phyloP scores from a whole-genome alignment of 2,888 invertebrate genomes.

The Serrognathus titanus region DNA sequence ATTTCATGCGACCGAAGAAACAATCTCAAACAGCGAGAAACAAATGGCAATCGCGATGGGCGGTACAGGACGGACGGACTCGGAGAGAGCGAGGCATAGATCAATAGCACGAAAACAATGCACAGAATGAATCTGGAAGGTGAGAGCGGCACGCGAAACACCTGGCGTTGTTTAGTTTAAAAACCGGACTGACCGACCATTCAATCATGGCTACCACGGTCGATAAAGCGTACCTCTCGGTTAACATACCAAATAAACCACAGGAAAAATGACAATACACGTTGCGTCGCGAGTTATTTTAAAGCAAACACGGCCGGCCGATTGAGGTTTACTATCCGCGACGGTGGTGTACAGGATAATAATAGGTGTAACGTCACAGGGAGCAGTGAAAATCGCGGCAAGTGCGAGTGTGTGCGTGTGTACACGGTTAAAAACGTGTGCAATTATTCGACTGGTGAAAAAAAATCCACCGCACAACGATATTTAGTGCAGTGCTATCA shows the following conservation, averaged over 20 bases:
- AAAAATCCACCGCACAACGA: too few relatives aligned
- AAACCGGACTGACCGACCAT: conserved; percentile 15
- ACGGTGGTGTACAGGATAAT: conserved; percentile 12
- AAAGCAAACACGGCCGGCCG: conserved; percentile 6
- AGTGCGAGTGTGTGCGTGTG: too few relatives aligned
- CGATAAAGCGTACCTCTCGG: conserved; percentile 2
- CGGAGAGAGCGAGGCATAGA: too few relatives aligned
- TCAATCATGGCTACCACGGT: conserved; percentile 13
- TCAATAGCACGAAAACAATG: background rate
- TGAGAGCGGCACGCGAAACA: conserved; percentile 3
- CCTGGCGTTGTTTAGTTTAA: conserved; percentile 9
- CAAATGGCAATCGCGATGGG: too few relatives aligned
- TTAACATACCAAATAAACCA: background rate
- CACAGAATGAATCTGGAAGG: background rate
- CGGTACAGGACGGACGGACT: too few relatives aligned
- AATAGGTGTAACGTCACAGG: conserved; percentile 9
- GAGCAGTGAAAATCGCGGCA: too few relatives aligned
- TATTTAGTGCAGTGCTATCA: too few relatives aligned
- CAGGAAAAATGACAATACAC: conserved; percentile 2
- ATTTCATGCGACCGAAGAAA: too few relatives aligned
- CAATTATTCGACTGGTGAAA: too few relatives aligned
- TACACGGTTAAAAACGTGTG: too few relatives aligned
- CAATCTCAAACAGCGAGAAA: too few relatives aligned
- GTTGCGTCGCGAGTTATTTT: conserved; percentile 10
- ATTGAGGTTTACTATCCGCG: conserved; percentile 11